Base-by-base conservation (phyloP, 2,113 vertebrate species). In the Forbesichthys papilliferus region DNA sequence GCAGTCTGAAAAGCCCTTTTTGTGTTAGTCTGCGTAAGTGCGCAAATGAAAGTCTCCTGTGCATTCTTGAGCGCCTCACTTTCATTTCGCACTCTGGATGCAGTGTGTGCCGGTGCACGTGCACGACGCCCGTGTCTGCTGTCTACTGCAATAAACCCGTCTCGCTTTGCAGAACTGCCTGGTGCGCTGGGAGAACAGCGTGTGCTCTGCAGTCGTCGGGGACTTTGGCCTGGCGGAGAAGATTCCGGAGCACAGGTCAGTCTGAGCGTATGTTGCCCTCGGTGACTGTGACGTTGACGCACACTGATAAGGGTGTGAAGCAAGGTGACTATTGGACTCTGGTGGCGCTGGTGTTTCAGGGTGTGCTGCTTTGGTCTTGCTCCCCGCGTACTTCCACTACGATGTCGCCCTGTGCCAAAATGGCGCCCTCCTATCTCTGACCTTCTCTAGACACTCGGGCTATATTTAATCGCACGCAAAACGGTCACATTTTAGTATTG, bases 191-290 rank as follows among this genome's bases (percentile, higher is more conserved):
- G 94, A 95, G 68, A 87, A 88, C 42, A 80, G 20, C 0, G 87
- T 90, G 46, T 93, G 93, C 82, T 93, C 92, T 0, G 93, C 91
- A 8, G 93, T 95, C 1, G 94, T 95, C 69, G 94, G 92, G 4
- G 94, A 95, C 86, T 95, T 95, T 0, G 94, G 94, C 61, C 87
- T 95, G 88, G 94, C 94, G 0, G 94, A 95, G 84, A 95, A 94
- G 84, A 95, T 95, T 59, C 94, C 94, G 14, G 92, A 90, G 14
- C 93, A 93, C 85, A 93, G 94, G 95, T 96, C 47, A 11, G 78
- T 78, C n/a, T 27, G 27, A 27, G 27, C 46, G n/a, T 42, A n/a
- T n/a, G 68, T 71, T 16, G 0, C 16, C 0, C 34, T 46, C 58
- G 59, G 52, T 71, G 71, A 47, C 14, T 64, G 34, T 6, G 27